Percentiles rank a stretch among this genome's conserved stretches.
These are phyloP conservation scores for Drosophila cognata DNA, from an alignment of 2,888 invertebrate species.

Conservation along the genomic window DNA sequence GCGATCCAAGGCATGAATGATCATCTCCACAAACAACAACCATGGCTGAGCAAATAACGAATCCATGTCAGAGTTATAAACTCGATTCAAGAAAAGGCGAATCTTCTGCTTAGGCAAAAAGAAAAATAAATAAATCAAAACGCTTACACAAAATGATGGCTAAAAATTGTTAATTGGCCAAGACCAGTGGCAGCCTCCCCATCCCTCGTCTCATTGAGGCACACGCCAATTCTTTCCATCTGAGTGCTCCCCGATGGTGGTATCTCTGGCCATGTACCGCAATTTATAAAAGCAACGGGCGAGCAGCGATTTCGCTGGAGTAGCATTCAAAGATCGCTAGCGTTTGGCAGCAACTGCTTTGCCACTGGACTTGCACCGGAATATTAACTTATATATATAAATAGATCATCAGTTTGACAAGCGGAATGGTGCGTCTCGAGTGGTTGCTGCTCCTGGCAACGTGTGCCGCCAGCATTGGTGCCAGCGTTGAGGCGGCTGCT, in stretches of 20 bases:
- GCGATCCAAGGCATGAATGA: constrained; percentile 37
- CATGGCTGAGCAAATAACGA: constrained; percentile 81
- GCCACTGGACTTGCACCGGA: constrained; percentile 31
- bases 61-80: constrained; percentile 80
- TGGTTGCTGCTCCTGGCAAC: constrained; percentile 68
- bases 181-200: constrained; percentile 34
- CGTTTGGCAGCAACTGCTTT: constrained; percentile 36
- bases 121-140: constrained; percentile 1
- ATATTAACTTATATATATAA: neutral
- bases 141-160: constrained; percentile 51
- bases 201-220: constrained; percentile 59
- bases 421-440: constrained; percentile 60
- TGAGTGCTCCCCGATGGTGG: constrained; percentile 66
- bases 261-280: constrained; percentile 33
- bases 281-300: constrained; percentile 83
- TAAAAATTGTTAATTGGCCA: constrained; percentile 64
- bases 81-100: constrained; percentile 42
- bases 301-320: constrained; percentile 79
- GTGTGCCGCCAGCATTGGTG: constrained; percentile 45
- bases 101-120: neutral
- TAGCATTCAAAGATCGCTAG: constrained; percentile 68
- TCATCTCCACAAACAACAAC: constrained; percentile 28
- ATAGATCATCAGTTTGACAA: constrained; percentile 4
- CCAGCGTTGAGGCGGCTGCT: constrained; percentile 37
- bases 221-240: constrained; percentile 84